Base-by-base conservation (phyloP, 2,888 invertebrate genomes). In the Chloromyia formosa region DNA sequence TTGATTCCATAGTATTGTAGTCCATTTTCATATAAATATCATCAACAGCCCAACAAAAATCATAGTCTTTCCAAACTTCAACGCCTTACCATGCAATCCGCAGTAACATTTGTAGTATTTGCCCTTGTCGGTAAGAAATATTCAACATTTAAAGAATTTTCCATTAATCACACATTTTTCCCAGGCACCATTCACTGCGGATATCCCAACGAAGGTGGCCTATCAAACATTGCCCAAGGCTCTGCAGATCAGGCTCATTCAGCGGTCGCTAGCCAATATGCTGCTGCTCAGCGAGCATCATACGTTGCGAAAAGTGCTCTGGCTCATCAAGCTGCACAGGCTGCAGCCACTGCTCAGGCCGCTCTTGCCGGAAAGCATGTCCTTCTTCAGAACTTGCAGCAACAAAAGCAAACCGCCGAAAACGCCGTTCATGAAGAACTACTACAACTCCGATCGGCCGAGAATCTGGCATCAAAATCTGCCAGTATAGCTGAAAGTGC, bases 211-310 rank as follows among this genome's bases (percentile, higher is more conserved):
- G 66, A 22, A 22, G 23, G 92, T 76, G 91, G 93, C 0, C 83
- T 93, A 54, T 88, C 92, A 77, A 90, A 90, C 23, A 92, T 92
- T 75, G 92, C 92, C 2, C 90, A 91, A 68, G 92, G 91, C 0
- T 93, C 93, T 0, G 93, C 93, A 0, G 91, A 92, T 81, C 92
- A 93, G 82, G 93, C 93, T 0, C 90, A 91, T 79, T 91, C 90
- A 68, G 93, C 93, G n/a, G 88, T 90, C 7, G 86, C 87, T 53
- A 93, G 91, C 81, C 93, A 94, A 81, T 90, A 91, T 69, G 90
- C 91, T 0, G 93, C 93, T 0, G 93, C 91, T 0, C 90, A 91
- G 75, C 93, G 93, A 82, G 93, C 74, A 0, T 62, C 77, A 1
- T 77, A 74, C 23, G 89, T 91, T 1, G 92, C 92, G 0, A 92